Evolutionary conservation across 2,888 invertebrate genomes (phyloP), one percentile per base, ranked within the genome.

Genomic region (Trachelus iudaicus): DNA sequence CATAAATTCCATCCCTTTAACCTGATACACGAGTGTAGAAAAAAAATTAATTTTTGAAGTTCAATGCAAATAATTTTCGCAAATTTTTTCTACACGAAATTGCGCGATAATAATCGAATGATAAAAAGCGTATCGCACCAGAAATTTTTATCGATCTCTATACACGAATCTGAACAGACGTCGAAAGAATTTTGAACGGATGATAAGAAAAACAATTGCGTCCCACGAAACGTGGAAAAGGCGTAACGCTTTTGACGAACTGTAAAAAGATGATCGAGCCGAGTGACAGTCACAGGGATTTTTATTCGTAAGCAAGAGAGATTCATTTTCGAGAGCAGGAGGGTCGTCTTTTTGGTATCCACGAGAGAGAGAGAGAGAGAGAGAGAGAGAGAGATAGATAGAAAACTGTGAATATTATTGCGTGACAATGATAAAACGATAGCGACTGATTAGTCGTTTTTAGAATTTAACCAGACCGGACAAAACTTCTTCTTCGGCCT

Each of bases 281-380:
- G 0, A 9, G 40, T 23, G 40, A 56, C 23, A 56, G 40, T 4
- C 23, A 6, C 9, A 56, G 23, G 9, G 0, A 56, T 56, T 56
- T 56, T 56, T 56, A 23, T 23, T 40, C 15, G 15, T 40, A 0
- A 40, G 23, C 40, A 40, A 40, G 40, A 4, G 15, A 40, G 6
- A 40, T 40, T 40, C 1, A 6, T 40, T 40, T 40, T 23, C 15
- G 15, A 15, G 15, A 75, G 79, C 79, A 76, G 56, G 30, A 75
- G 37, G 77, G 69, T 77, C 71, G 76, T 76, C 75, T 76, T 75
- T 75, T 75, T 35, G 73, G 75, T 75, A 68, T 33, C 35, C 31
- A 33, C 68, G 12, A 31, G 31, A 56, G 73, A 76, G 11, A 69
- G 69, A 34, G 69, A 40, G 76, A 73, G 68, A n/a, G n/a, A n/a